Evolutionary conservation across 2,113 vertebrate species (phyloP).

Genomic region (Pogonocichla stellata): DNA sequence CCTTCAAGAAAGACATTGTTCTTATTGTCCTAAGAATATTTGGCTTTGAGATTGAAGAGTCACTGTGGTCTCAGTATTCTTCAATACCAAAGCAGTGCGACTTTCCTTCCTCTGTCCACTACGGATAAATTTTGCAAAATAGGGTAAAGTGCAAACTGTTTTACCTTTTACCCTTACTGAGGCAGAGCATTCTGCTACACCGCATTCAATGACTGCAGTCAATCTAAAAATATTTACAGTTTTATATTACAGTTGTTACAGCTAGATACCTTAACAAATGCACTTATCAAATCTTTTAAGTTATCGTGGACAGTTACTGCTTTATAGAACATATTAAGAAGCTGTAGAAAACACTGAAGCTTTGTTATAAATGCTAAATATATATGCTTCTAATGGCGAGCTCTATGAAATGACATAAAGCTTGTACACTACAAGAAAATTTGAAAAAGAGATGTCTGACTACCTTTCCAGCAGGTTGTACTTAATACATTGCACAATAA

Average conservation of each 20-base stretch:
- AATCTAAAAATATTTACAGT: not conserved
- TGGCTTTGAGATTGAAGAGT: not conserved
- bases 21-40: not conserved
- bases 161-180: not conserved
- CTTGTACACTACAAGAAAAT: not conserved
- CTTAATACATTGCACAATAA: not conserved
- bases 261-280: not conserved
- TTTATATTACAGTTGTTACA: not conserved
- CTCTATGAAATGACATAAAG: not conserved
- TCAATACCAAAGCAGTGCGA: not conserved
- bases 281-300: not conserved
- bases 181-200: not conserved
- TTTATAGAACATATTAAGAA: not conserved
- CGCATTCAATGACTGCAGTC: not conserved
- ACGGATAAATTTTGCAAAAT: not conserved
- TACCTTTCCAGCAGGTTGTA: not conserved
- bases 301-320: not conserved
- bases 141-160: not conserved
- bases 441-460: not conserved
- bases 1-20: not conserved
- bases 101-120: not conserved
- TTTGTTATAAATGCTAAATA: not conserved
- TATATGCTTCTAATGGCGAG: not conserved
- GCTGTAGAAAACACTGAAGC: not conserved
- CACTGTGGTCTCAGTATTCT: not conserved